Percentiles rank a stretch among this genome's conserved stretches.
phyloP scores from a whole-genome alignment of 2,888 invertebrate genomes.

The Atethmia centrago region DNA sequence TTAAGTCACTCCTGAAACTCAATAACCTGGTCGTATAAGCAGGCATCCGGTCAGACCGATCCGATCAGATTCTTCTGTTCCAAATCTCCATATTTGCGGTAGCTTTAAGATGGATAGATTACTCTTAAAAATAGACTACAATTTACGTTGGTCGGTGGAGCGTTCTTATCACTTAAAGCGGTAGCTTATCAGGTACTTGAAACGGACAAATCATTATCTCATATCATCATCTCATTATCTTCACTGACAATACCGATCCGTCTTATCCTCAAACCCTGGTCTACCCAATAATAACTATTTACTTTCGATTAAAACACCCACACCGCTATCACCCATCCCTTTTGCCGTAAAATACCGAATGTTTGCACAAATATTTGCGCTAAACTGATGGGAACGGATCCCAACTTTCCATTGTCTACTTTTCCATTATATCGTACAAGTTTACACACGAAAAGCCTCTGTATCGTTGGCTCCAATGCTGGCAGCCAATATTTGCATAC shows the following conservation, averaged over 20 bases:
- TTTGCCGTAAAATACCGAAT: constrained; percentile 62
- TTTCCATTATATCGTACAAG: constrained; percentile 81
- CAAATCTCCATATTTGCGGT: too few relatives aligned
- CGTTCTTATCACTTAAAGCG: not conserved
- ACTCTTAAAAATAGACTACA: not conserved
- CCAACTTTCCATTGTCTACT: constrained; percentile 75
- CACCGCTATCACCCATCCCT: constrained; percentile 32
- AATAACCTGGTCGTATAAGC: not conserved
- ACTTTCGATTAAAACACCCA: not conserved
- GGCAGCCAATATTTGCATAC: constrained; percentile 48
- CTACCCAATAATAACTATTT: not conserved
- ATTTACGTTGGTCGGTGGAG: not conserved
- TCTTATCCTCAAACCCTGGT: not conserved
- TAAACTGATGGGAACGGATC: constrained; percentile 72
- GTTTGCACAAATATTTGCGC: constrained; percentile 77
- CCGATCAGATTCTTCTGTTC: not conserved
- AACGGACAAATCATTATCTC: not conserved
- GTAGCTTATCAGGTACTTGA: too few relatives aligned
- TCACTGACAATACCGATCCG: not conserved
- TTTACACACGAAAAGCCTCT: constrained; percentile 70
- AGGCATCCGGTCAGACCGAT: not conserved
- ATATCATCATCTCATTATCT: not conserved
- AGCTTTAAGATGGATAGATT: not conserved
- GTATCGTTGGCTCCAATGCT: constrained; percentile 46
- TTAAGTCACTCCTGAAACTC: too few relatives aligned